A percentile compares a stretch with the other conserved stretches of the same genome.
Conservation (phyloP, 2,797 vertebrate genomes). For the Propithecus deckenii region DNA sequence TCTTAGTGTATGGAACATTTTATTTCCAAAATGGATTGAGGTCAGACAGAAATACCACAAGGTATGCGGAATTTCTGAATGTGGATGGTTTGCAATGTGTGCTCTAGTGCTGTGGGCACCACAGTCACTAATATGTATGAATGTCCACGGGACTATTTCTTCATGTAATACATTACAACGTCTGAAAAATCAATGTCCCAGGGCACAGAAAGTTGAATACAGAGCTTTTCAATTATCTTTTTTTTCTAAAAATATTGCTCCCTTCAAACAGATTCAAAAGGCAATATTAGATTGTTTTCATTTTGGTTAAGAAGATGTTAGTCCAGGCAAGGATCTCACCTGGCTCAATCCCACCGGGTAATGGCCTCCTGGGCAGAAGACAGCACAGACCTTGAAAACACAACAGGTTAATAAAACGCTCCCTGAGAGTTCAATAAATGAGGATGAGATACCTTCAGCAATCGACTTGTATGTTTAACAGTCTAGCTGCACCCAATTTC, state of each 20-base stretch:
- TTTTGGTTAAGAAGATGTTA: constrained; percentile 56
- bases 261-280: constrained; percentile 57
- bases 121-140: constrained; percentile 59
- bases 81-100: constrained; percentile 12
- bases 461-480: constrained; percentile 48
- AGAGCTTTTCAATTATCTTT: constrained; percentile 59
- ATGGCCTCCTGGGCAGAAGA: constrained; percentile 32
- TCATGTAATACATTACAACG: constrained; percentile 45
- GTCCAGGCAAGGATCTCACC: constrained; percentile 34
- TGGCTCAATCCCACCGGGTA: neutral
- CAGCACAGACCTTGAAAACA: constrained; percentile 35
- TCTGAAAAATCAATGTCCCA: constrained; percentile 73
- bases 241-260: constrained; percentile 39
- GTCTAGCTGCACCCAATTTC: constrained; percentile 31
- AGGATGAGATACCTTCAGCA: constrained; percentile 2
- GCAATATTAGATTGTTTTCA: constrained; percentile 55
- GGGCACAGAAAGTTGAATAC: constrained; percentile 58
- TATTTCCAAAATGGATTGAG: constrained; percentile 70
- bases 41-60: constrained; percentile 62
- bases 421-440: neutral
- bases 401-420: constrained; percentile 28
- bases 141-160: neutral
- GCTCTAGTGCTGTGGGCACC: constrained; percentile 14
- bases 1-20: constrained; percentile 31
- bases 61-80: constrained; percentile 44